phyloP scores from a whole-genome alignment of 2,888 invertebrate genomes.

The Noctua comes region DNA sequence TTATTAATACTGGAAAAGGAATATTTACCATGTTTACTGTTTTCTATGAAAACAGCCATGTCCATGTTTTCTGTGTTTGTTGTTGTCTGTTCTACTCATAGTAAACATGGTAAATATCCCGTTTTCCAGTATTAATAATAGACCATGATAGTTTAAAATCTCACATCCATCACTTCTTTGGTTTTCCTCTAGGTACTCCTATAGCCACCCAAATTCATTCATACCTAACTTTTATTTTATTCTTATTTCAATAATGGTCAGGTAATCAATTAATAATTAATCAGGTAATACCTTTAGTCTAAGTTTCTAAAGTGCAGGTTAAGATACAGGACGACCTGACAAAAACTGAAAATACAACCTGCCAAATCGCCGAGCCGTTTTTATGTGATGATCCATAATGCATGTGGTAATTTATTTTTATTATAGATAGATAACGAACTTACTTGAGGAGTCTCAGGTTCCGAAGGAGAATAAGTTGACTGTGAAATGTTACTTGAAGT shows the following conservation, averaged over 20 bases:
- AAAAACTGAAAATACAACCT: neutral
- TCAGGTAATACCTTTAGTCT: neutral
- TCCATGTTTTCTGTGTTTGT: no score
- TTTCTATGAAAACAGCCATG: no score
- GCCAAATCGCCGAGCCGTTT: neutral
- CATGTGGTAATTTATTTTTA: neutral
- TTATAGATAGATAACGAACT: conserved; percentile 19
- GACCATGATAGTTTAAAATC: no score
- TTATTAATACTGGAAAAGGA: no score
- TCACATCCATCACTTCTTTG: no score
- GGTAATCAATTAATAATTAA: neutral
- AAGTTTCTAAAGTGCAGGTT: neutral
- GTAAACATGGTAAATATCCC: no score
- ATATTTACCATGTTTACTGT: no score
- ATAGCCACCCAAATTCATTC: neutral
- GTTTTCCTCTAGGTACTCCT: neutral
- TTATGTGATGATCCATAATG: neutral
- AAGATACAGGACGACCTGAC: neutral
- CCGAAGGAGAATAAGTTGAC: conserved; percentile 85
- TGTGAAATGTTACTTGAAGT: conserved; percentile 87
- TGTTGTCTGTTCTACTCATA: no score
- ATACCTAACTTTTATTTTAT: neutral
- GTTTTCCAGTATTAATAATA: no score
- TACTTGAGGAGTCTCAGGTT: conserved; percentile 87
- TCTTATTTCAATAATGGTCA: neutral